Base-by-base conservation (phyloP, 2,797 vertebrate species). In the Dallia pectoralis region DNA sequence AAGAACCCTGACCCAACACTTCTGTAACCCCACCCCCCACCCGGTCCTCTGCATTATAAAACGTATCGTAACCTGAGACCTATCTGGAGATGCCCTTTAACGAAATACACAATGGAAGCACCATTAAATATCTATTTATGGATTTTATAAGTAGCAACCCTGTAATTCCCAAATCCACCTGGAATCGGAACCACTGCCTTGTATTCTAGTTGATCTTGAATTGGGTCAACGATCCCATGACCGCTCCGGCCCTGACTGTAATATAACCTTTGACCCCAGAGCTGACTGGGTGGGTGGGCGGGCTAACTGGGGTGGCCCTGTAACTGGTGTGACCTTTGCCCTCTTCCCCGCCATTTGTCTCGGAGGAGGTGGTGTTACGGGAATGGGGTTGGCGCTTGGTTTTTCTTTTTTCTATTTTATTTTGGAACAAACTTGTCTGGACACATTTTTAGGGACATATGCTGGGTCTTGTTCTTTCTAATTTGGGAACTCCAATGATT, bases 401-500 rank as follows among this genome's bases (percentile, higher is more conserved):
- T 86, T 83, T 53, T 88, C 65, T 80, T 22, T 84, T 85, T 84
- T 82, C 47, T 84, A 80, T 86, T 87, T 84, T 85, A 79, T 84
- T 85, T 87, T 66, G 49, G 30, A 51, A 76, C 70, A 74, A 69
- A 77, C 74, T 85, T 89, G 83, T 81, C 87, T 22, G 76, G 69
- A 76, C 81, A 90, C 83, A 88, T 82, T 87, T 89, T 91, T 80
- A 93, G 92, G 90, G 86, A 90, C 90, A 90, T 89, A 86, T 90
- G 87, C 74, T 85, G 85, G 91, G 85, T 89, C 85, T 88, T 93
- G 93, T 91, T 86, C 89, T 93, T 93, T 93, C 84, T 93, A 92
- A 88, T 92, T 93, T 90, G 87, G 92, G 90, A 86, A 91, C 87
- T 91, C 88, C 82, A 90, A 80, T 80, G 82, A 84, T 86, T 88